Percentiles rank a stretch among this genome's conserved stretches.
Evolutionary conservation across 2,113 vertebrate genomes (phyloP).

Genomic region (Terrapene triunguis): DNA sequence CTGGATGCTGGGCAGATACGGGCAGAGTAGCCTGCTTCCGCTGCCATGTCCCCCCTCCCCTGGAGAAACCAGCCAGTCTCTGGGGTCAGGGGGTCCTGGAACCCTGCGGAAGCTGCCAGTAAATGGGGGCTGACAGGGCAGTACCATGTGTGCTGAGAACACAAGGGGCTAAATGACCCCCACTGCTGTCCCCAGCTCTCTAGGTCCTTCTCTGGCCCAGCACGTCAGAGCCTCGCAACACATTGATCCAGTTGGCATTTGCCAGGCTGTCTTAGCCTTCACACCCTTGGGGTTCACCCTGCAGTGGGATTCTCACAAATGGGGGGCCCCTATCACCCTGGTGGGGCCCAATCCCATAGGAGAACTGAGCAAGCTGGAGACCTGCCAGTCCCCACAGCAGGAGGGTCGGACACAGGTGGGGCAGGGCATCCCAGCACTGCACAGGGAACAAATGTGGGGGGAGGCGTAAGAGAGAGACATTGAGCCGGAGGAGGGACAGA

Average conservation of each 20-base stretch:
- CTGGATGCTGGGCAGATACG: background rate
- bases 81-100: background rate
- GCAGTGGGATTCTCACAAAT: too few relatives aligned
- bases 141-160: too few relatives aligned
- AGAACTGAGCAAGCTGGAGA: too few relatives aligned
- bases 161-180: background rate
- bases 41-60: background rate
- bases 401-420: too few relatives aligned
- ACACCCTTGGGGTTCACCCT: background rate
- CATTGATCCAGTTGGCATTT: background rate
- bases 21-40: background rate
- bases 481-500: background rate
- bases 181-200: too few relatives aligned
- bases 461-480: background rate
- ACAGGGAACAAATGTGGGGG: background rate
- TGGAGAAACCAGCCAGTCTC: background rate
- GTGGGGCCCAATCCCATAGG: too few relatives aligned
- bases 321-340: too few relatives aligned
- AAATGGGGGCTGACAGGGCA: background rate
- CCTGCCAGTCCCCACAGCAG: too few relatives aligned
- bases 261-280: background rate
- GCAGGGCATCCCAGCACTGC: too few relatives aligned
- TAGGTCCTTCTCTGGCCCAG: background rate
- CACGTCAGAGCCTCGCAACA: fast-evolving
- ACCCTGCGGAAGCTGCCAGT: background rate